Conservation (phyloP, 2,113 vertebrate species). For the Sardina pilchardus region DNA sequence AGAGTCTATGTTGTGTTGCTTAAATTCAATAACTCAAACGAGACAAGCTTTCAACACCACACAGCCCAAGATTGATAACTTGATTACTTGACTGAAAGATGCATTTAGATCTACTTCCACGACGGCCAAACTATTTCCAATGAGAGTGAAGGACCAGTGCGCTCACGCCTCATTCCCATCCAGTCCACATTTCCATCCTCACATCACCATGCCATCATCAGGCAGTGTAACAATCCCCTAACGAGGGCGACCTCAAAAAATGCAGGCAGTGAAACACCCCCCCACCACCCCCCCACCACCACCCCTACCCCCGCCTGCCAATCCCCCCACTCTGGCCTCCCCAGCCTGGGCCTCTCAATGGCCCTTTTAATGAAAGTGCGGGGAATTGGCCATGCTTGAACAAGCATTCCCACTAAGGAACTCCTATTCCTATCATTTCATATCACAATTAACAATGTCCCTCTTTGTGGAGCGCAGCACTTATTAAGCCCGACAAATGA, state of each 20-base stretch:
- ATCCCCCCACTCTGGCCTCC: slow-evolving; percentile 35
- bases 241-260: slow-evolving; percentile 34
- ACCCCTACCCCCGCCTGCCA: slow-evolving; percentile 1
- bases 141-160: background rate
- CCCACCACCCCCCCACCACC: background rate
- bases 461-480: slow-evolving; percentile 57
- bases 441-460: slow-evolving; percentile 63
- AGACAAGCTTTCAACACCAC: no score
- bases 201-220: slow-evolving; percentile 34
- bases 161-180: slow-evolving; percentile 42
- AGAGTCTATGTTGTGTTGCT: background rate
- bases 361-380: slow-evolving; percentile 54
- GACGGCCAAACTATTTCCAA: background rate
- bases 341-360: slow-evolving; percentile 44
- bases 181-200: slow-evolving; percentile 49
- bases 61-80: background rate
- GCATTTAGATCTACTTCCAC: background rate
- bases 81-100: background rate
- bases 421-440: slow-evolving; percentile 60
- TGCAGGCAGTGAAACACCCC: background rate
- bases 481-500: slow-evolving; percentile 60
- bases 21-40: no score
- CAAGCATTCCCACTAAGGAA: slow-evolving; percentile 57
- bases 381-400: slow-evolving; percentile 50
- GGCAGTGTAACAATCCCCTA: slow-evolving; percentile 33